Base-by-base conservation (phyloP, 2,888 invertebrate species). In the Caenorhabditis japonica region DNA sequence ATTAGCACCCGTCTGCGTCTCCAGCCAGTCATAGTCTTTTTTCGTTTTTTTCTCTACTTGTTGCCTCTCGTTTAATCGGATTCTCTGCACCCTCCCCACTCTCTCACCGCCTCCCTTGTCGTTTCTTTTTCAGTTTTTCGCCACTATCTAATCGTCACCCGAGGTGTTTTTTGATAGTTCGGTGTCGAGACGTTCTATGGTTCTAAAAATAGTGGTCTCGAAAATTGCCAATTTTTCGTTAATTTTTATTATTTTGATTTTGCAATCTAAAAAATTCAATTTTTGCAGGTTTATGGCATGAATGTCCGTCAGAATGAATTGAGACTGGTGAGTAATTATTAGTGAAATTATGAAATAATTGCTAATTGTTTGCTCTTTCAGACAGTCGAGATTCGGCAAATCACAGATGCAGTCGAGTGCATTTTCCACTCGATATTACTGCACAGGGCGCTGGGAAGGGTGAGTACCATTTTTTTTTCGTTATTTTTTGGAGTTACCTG, bases 391-490 rank as follows among this genome's bases (percentile, higher is more conserved):
- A 88, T 88, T 44, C 87, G 89, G 46, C 88, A 88, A 79, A 83
- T 88, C 7, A 84, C 86, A 51, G 88, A 88, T 76, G 88, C 87
- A 10, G 83, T 88, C 39, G 80, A 83, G 39, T 89, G 88, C 78
- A 81, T 90, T 43, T 89, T 90, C 74, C 90, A 90, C 83, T 89
- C 89, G n/a, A 79, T 90, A 30, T 81, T 90, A 30, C 84, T 90
- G 34, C 90, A 90, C 74, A 83, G 90, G 70, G 88, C 88, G 23
- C 77, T 88, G 25, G 89, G 89, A 66, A 90, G 90, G 84, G 89
- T 90, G 49, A 49, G 64, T 49, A 10, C n/a, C n/a, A n/a, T n/a
- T n/a, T n/a, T n/a, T n/a, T n/a, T n/a, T n/a, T n/a, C n/a, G n/a
- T n/a, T n/a, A n/a, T n/a, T n/a, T n/a, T n/a, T n/a, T n/a, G n/a